phyloP scores from a whole-genome alignment of 2,888 invertebrate genomes.

The Germaria angustata region DNA sequence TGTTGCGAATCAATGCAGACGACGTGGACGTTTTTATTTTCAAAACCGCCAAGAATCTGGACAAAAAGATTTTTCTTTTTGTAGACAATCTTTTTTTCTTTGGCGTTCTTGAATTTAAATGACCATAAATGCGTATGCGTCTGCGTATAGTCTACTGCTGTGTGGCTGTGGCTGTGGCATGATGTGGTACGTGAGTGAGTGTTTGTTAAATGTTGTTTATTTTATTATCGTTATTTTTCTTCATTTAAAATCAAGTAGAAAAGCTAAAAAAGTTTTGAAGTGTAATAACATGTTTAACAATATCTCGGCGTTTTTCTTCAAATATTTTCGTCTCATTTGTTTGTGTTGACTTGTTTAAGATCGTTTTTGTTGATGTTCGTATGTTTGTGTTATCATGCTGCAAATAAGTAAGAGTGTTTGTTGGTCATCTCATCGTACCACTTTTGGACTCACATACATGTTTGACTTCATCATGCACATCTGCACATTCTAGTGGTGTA shows the following conservation, averaged over 20 bases:
- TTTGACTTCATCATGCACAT: constrained; percentile 1
- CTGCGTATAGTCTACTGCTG: constrained; percentile 54
- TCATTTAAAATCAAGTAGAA: constrained; percentile 28
- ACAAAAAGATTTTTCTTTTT: constrained; percentile 25
- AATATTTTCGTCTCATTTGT: constrained; percentile 37
- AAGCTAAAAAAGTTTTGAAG: constrained; percentile 27
- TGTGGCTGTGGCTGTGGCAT: constrained; percentile 14
- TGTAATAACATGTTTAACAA: constrained; percentile 60
- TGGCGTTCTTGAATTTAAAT: constrained; percentile 21
- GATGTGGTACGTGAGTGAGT: constrained; percentile 25
- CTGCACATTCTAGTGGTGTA: constrained; percentile 1
- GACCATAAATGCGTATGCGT: constrained; percentile 60
- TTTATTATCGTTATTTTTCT: not conserved
- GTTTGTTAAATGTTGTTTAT: not conserved
- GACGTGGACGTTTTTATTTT: constrained; percentile 24
- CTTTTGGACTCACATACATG: not conserved
- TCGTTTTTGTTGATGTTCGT: not conserved
- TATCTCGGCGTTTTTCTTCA: constrained; percentile 27
- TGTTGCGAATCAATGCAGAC: not conserved
- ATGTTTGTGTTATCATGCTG: constrained; percentile 2
- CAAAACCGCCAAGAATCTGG: constrained; percentile 39
- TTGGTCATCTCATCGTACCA: constrained; percentile 46
- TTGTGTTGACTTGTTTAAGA: constrained; percentile 43
- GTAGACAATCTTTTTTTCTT: constrained; percentile 6
- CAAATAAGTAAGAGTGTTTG: constrained; percentile 64